phyloP scores from a whole-genome alignment of 1,140 invertebrate genomes.

The Philopotamus ludificatus region DNA sequence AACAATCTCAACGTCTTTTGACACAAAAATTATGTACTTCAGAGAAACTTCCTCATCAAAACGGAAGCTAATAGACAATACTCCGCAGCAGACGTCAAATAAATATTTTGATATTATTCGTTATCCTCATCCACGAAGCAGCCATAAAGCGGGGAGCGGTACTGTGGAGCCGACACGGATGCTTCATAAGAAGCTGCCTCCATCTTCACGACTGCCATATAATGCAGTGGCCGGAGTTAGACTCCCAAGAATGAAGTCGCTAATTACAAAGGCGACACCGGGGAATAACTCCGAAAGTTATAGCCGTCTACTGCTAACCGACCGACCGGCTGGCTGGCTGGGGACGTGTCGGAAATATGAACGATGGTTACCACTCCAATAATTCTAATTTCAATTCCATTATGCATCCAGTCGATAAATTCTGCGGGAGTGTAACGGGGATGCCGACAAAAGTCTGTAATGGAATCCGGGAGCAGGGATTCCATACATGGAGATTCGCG shows the following conservation, averaged over 20 bases:
- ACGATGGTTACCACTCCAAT: neutral
- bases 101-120: too few species aligned
- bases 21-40: too few species aligned
- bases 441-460: neutral
- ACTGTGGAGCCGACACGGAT: neutral
- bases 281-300: neutral
- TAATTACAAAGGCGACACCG: neutral
- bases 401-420: neutral
- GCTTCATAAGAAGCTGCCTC: too few species aligned
- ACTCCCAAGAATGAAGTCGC: neutral
- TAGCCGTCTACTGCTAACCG: neutral
- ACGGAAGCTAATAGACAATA: too few species aligned
- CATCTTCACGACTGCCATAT: neutral
- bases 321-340: neutral
- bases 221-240: neutral
- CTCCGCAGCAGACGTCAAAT: too few species aligned
- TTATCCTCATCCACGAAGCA: too few species aligned
- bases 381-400: too few species aligned
- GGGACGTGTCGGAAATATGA: neutral
- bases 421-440: neutral
- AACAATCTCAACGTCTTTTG: too few species aligned
- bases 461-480: neutral
- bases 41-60: too few species aligned
- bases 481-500: too few species aligned
- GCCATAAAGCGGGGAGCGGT: neutral